Evolutionary conservation across 1,140 invertebrate species (phyloP), one percentile per base, ranked within the genome.

Genomic region (Lasaia peninsularis): DNA sequence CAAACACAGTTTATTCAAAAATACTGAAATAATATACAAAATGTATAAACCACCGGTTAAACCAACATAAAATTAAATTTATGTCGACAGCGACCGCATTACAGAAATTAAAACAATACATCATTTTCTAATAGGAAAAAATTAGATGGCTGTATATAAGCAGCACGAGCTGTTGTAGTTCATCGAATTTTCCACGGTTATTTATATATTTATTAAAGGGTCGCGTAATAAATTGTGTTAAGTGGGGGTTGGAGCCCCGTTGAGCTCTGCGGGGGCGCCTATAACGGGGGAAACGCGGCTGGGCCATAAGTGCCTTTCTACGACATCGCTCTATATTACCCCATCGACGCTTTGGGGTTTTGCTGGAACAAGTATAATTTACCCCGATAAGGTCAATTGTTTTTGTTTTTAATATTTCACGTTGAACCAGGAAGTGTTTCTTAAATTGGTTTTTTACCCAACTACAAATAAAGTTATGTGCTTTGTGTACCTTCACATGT

Each of bases 151-250:
- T 14, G 37, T 24, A 20, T 48, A 48, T 48, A 48, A 48, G 34
- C 53, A 48, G 34, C 53, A 71, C 73, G 72, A 67, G 67, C 60
- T 59, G 69, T 68, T 75, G 68, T 82, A 73, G 81, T 80, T 84
- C 77, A 86, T 83, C 77, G 80, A 86, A 84, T 86, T 84, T 83
- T 86, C 83, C 73, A 76, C 68, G 73, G 75, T 80, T 86, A 83
- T 86, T 86, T 82, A 86, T 84, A 80, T 83, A 81, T 86, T 86
- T 86, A 86, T 84, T 84, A 83, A 85, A 79, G 83, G 79, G 74
- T 75, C 75, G 68, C 61, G 71, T 72, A 78, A 86, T 86, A 86
- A 86, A 86, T 86, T 84, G 80, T 73, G 80, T 81, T 84, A 86
- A 86, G 82, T 86, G 83, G 80, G 80, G 80, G 80, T 69, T 53